Conservation (phyloP, 1,140 invertebrate genomes). For the Matsumurasca onukii region DNA sequence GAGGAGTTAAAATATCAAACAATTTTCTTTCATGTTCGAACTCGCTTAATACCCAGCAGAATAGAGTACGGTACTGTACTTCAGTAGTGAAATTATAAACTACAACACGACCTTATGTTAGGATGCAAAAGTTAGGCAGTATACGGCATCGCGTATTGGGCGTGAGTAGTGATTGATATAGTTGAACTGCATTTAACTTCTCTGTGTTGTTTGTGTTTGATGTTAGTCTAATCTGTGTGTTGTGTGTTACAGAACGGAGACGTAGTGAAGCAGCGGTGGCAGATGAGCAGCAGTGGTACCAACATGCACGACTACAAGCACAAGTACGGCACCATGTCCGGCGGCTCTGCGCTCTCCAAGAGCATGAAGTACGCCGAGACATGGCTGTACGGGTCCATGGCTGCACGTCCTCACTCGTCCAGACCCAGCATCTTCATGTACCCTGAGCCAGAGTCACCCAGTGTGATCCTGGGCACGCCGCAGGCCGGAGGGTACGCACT, state of each 20-base stretch:
- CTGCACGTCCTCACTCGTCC: slow-evolving; percentile 39
- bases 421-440: slow-evolving; percentile 26
- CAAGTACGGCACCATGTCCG: slow-evolving; percentile 49
- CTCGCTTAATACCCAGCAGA: no score
- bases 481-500: slow-evolving; percentile 59
- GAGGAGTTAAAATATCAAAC: no score
- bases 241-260: slow-evolving; percentile 33
- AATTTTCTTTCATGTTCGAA: no score
- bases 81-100: no score
- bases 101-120: no score
- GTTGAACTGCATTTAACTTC: no score
- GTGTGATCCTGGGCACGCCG: slow-evolving; percentile 54
- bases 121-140: no score
- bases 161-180: no score
- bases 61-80: no score
- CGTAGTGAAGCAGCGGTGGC: slow-evolving; percentile 27
- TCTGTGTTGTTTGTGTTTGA: no score
- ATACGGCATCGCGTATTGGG: no score
- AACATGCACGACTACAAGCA: slow-evolving; percentile 31
- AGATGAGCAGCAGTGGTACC: neutral
- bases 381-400: slow-evolving; percentile 76
- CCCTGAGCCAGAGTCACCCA: slow-evolving; percentile 45
- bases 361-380: slow-evolving; percentile 82
- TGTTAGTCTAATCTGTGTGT: no score
- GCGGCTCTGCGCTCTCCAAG: slow-evolving; percentile 62